Percentiles rank a stretch among this genome's conserved stretches.
phyloP scores from a whole-genome alignment of 1,140 invertebrate genomes.

The Drosophila eugracilis region DNA sequence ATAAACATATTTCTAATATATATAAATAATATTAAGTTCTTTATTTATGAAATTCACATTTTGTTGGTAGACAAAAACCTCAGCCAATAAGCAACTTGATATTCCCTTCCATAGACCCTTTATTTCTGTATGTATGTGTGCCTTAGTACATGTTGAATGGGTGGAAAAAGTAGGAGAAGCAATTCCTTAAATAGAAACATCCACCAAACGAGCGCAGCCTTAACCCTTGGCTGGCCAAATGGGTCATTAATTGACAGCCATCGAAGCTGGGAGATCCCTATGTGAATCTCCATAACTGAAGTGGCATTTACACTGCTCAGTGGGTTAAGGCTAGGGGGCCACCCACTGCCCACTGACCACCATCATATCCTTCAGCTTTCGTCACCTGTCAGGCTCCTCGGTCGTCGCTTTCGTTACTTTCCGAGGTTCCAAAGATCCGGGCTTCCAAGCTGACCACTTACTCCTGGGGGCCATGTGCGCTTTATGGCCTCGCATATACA shows the following conservation, averaged over 20 bases:
- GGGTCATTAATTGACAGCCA: conserved; percentile 45
- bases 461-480: conserved; percentile 57
- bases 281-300: not conserved
- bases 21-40: not conserved
- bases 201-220: conserved; percentile 13
- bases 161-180: conserved; percentile 28
- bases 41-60: too few species aligned
- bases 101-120: not conserved
- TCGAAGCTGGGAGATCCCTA: not conserved
- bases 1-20: not conserved
- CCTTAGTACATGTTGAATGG: conserved; percentile 22
- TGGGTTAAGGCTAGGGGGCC: conserved; percentile 24
- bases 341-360: not conserved
- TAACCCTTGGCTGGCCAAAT: conserved; percentile 50
- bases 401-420: conserved; percentile 7
- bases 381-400: conserved; percentile 31
- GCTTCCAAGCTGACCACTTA: conserved; percentile 38
- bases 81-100: too few species aligned
- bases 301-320: conserved; percentile 5
- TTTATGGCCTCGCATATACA: conserved; percentile 42
- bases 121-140: not conserved
- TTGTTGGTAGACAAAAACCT: too few species aligned
- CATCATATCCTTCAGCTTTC: not conserved
- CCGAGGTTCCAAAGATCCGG: not conserved
- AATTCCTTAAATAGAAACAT: conserved; percentile 56